A percentile compares a stretch with the other conserved stretches of the same genome.
These are phyloP conservation scores for Synchiropus splendidus DNA, from an alignment of 2,113 vertebrate species.

Conservation along the genomic window DNA sequence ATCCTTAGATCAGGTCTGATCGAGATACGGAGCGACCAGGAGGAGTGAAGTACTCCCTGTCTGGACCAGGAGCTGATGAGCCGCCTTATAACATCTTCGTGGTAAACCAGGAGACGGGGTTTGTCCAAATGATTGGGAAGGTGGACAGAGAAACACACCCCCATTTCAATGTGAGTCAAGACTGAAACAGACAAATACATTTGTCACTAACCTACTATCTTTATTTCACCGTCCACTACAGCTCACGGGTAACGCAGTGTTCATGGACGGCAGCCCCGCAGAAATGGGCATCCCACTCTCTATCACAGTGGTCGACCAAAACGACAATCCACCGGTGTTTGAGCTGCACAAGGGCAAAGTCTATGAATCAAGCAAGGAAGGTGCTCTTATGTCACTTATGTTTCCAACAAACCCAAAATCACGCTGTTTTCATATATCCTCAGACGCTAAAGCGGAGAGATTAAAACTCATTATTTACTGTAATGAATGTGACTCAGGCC, in stretches of 20 bases:
- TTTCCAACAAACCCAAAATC: no score
- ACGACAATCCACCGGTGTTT: slow-evolving; percentile 57
- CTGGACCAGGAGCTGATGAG: slow-evolving; percentile 51
- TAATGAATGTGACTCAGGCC: no score
- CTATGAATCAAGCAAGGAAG: slow-evolving; percentile 44
- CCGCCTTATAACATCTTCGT: slow-evolving; percentile 49
- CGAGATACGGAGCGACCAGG: neutral
- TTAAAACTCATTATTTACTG: no score
- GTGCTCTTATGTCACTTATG: slow-evolving; percentile 15
- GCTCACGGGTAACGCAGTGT: slow-evolving; percentile 48
- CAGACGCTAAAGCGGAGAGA: no score
- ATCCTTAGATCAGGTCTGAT: slow-evolving; percentile 66
- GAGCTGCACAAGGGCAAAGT: slow-evolving; percentile 29
- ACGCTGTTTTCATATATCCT: no score
- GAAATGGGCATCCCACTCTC: slow-evolving; percentile 43
- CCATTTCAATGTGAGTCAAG: slow-evolving; percentile 52
- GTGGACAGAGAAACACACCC: slow-evolving; percentile 54
- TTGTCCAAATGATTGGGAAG: slow-evolving; percentile 32
- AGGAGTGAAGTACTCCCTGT: slow-evolving; percentile 48
- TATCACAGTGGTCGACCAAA: slow-evolving; percentile 47
- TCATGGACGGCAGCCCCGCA: slow-evolving; percentile 25
- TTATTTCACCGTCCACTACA: slow-evolving; percentile 13
- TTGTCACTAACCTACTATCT: no score
- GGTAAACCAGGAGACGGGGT: slow-evolving; percentile 48
- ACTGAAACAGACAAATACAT: neutral